Percentiles rank a stretch among this genome's conserved stretches.
These are phyloP conservation scores for Basileuterus tristriatus DNA, from an alignment of 2,797 vertebrate genomes.

Conservation along the genomic window DNA sequence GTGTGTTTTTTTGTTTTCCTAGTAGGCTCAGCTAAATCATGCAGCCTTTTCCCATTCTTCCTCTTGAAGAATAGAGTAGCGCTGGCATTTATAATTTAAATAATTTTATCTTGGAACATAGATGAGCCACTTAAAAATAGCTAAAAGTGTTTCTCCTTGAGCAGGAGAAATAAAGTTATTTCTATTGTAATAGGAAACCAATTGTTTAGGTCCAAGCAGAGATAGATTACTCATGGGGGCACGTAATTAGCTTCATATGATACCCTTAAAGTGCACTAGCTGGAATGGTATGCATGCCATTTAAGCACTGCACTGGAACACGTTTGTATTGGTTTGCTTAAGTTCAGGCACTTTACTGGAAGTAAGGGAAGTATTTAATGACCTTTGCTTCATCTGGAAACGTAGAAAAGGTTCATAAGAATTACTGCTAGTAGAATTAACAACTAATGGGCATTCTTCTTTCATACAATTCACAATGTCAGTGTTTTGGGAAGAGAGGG, in stretches of 20 bases:
- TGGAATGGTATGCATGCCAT: slow-evolving; percentile 9
- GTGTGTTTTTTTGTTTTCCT: neutral
- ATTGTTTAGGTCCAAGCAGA: neutral
- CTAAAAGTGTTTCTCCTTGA: neutral
- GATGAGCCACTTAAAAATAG: neutral
- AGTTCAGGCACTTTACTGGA: slow-evolving; percentile 16
- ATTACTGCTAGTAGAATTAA: neutral
- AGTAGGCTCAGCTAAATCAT: neutral
- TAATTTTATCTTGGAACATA: neutral
- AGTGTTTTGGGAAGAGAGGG: neutral
- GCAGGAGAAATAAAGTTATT: neutral
- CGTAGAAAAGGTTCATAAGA: slow-evolving; percentile 12
- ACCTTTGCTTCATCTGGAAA: neutral
- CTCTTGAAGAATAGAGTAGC: neutral
- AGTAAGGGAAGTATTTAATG: neutral
- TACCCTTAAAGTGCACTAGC: slow-evolving; percentile 12
- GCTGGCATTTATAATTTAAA: neutral
- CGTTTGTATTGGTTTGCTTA: neutral
- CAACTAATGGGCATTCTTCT: neutral
- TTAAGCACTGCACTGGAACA: slow-evolving; percentile 25
- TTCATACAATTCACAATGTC: neutral
- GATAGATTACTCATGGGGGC: neutral
- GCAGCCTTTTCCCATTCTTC: neutral
- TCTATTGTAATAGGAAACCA: slow-evolving; percentile 11
- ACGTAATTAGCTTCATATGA: slow-evolving; percentile 6